Conservation (phyloP, 2,888 invertebrate species). For the Phengaris arion region DNA sequence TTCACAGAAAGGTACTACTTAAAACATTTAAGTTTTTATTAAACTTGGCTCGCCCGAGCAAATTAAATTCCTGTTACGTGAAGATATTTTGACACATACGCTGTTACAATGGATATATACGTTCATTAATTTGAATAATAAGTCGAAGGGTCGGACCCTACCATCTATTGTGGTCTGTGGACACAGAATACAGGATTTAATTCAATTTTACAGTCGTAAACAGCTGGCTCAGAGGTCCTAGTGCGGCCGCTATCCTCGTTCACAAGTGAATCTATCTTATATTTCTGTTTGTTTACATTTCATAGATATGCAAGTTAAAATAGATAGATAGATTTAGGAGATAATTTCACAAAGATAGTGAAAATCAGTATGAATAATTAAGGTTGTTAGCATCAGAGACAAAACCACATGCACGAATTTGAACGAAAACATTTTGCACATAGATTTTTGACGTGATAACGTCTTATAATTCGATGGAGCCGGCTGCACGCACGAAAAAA, state of each 20-base stretch:
- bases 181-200: slow-evolving; percentile 18
- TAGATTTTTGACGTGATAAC: too few species aligned
- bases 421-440: not conserved
- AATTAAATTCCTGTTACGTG: too few species aligned
- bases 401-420: not conserved
- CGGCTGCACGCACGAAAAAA: too few species aligned
- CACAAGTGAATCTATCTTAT: not conserved
- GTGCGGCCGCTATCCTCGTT: not conserved
- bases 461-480: too few species aligned
- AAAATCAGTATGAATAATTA: too few species aligned
- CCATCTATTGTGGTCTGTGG: slow-evolving; percentile 21
- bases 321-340: too few species aligned
- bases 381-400: too few species aligned
- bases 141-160: slow-evolving; percentile 20
- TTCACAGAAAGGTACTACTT: not conserved
- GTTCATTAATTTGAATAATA: slow-evolving; percentile 26
- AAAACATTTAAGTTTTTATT: not conserved
- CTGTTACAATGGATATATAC: not conserved
- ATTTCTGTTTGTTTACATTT: not conserved
- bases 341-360: too few species aligned
- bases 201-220: slow-evolving; percentile 17
- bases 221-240: not conserved
- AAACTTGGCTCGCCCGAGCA: not conserved
- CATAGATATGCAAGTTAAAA: too few species aligned
- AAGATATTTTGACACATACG: not conserved